These are phyloP conservation scores for Diarsia dahlii DNA, from an alignment of 2,888 invertebrate genomes.

Conservation along the genomic window DNA sequence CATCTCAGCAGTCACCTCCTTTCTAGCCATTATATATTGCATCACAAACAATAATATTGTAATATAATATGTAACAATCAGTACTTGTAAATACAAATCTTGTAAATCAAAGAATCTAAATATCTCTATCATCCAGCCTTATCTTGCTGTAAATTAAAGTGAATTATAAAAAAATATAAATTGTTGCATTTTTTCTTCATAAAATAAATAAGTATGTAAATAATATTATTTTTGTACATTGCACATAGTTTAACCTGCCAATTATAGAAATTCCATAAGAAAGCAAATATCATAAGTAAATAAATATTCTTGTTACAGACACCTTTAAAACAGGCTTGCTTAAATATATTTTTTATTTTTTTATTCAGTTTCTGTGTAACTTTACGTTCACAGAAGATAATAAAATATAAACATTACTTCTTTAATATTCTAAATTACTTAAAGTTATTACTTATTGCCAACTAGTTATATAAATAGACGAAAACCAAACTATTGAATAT, in stretches of 20 bases:
- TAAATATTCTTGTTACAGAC: not conserved
- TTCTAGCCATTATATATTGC: no score
- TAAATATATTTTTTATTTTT: not conserved
- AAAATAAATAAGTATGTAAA: constrained; percentile 16
- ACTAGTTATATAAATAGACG: not conserved
- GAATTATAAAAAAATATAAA: constrained; percentile 13
- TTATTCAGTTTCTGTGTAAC: not conserved
- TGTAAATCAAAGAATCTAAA: constrained; percentile 7
- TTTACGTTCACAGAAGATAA: constrained; percentile 15
- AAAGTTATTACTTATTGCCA: not conserved
- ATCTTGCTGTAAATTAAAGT: not conserved
- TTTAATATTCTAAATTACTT: not conserved
- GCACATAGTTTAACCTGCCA: constrained; percentile 26
- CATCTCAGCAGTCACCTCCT: no score
- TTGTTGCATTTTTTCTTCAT: not conserved
- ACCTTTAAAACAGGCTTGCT: not conserved
- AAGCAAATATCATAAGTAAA: not conserved
- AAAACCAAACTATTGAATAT: not conserved
- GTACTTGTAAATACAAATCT: not conserved
- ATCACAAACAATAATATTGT: not conserved
- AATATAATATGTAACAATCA: not conserved
- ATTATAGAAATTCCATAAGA: not conserved
- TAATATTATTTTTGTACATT: constrained; percentile 35
- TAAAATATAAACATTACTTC: not conserved
- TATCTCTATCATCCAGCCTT: not conserved